Percentiles rank a stretch among this genome's conserved stretches.
These are phyloP conservation scores for Phaonia tiefii DNA, from an alignment of 2,888 invertebrate species.

Conservation along the genomic window DNA sequence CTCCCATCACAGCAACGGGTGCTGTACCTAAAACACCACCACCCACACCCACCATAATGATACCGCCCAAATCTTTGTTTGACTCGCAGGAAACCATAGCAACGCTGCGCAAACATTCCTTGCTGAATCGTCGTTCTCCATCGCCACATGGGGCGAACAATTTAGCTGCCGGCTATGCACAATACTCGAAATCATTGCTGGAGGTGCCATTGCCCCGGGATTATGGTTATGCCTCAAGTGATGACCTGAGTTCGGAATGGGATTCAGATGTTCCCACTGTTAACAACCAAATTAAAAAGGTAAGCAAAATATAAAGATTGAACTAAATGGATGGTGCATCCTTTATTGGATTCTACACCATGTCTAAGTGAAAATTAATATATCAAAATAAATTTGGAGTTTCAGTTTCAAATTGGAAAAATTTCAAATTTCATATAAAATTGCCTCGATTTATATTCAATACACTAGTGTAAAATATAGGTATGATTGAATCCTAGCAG, in stretches of 20 bases:
- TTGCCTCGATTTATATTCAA: too few relatives aligned
- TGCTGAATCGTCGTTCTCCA: conserved; percentile 79
- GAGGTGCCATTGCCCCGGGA: conserved; percentile 89
- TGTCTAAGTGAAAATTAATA: too few relatives aligned
- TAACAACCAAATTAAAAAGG: conserved; percentile 72
- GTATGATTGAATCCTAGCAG: too few relatives aligned
- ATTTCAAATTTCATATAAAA: too few relatives aligned
- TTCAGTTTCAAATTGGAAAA: too few relatives aligned
- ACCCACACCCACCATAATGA: conserved; percentile 66
- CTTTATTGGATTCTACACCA: not conserved
- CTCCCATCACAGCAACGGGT: conserved; percentile 7
- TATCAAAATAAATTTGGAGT: too few relatives aligned
- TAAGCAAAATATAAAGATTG: conserved; percentile 55
- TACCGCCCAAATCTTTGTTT: conserved; percentile 57
- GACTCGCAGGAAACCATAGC: conserved; percentile 71
- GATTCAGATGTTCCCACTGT: conserved; percentile 87
- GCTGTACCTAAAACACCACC: conserved; percentile 53
- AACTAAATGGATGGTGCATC: too few relatives aligned
- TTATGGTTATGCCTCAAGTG: conserved; percentile 94
- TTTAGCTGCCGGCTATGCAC: conserved; percentile 86
- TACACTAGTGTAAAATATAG: too few relatives aligned
- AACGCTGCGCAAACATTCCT: conserved; percentile 70
- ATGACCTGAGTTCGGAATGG: conserved; percentile 95
- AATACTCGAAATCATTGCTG: conserved; percentile 88
- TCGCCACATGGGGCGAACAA: conserved; percentile 78